Evolutionary conservation across 2,113 vertebrate species (phyloP), one percentile per base, ranked within the genome.

Genomic region (Vidua macroura): DNA sequence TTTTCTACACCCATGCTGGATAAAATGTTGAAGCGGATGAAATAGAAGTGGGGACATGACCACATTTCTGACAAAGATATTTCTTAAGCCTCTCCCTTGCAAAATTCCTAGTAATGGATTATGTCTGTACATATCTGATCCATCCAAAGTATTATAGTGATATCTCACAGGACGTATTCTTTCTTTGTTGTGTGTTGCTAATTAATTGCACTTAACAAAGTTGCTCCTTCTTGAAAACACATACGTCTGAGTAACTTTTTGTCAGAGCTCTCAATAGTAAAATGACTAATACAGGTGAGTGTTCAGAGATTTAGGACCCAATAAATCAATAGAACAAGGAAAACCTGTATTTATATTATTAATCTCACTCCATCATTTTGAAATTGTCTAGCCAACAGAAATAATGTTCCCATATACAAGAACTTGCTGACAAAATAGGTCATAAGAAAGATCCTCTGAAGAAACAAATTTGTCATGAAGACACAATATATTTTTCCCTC

Each of bases 321-420:
- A 90, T 83, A 90, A 76, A 96, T 94, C 92, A 93, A 86, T 9
- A 39, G n/a, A 85, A 83, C 41, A 90, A 88, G 85, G 49, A 90
- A 88, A 94, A 83, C 14, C 37, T 85, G 13, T 60, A 55, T 85
- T 77, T 90, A 73, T 82, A 58, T 69, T 92, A 90, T 90, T 87
- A 90, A 93, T 90, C 85, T 92, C n/a, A 93, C 51, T 63, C 73
- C 76, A 69, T 83, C 93, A 83, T 77, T 90, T 93, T 86, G 70
- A 86, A 90, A 83, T 77, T 62, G 28, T 76, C 85, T 62, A 83
- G 31, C 46, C 63, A 88, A 91, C 75, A 83, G 83, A 95, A 96
- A 80, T 76, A 93, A 90, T 92, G 44, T 66, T 86, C 25, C 48
- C 30, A 77, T 55, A 80, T 73, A 83, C 7, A 92, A 88, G 67